phyloP scores from a whole-genome alignment of 1,140 invertebrate genomes.

The Stratiolaelaps scimitus region DNA sequence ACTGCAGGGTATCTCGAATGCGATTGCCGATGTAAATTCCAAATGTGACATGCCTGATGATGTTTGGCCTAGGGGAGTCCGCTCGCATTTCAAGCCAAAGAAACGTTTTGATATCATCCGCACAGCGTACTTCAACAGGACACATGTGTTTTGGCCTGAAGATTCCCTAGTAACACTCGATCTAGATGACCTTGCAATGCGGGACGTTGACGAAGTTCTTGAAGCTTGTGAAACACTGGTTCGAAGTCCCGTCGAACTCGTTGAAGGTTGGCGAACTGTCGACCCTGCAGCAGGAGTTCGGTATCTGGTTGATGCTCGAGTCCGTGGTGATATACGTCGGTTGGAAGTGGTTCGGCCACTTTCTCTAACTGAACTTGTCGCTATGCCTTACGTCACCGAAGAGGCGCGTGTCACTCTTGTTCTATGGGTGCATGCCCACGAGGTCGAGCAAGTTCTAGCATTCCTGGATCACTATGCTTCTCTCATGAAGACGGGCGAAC shows the following conservation, averaged over 20 bases:
- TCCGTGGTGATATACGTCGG: conserved; percentile 40
- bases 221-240: conserved; percentile 26
- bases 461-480: conserved; percentile 60
- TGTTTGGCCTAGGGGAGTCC: conserved; percentile 67
- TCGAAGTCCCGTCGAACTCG: conserved; percentile 41
- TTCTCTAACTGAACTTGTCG: conserved; percentile 65
- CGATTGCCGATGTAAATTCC: conserved; percentile 41
- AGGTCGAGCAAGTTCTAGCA: conserved; percentile 45
- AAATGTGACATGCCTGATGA: conserved; percentile 40
- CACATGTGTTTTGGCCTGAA: conserved; percentile 55
- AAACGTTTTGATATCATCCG: conserved; percentile 69
- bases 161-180: conserved; percentile 38
- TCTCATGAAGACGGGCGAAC: conserved; percentile 61
- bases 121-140: conserved; percentile 69
- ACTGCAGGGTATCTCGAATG: conserved; percentile 39
- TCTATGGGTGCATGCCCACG: conserved; percentile 49
- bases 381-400: conserved; percentile 81
- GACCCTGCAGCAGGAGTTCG: conserved; percentile 75
- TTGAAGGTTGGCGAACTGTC: conserved; percentile 70
- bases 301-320: conserved; percentile 48
- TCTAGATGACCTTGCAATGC: conserved; percentile 28
- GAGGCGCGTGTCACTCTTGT: conserved; percentile 62
- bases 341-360: conserved; percentile 62
- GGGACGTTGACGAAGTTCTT: conserved; percentile 15
- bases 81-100: conserved; percentile 51